Base-by-base conservation (phyloP, 2,888 invertebrate species). In the Lucinisca nassula region DNA sequence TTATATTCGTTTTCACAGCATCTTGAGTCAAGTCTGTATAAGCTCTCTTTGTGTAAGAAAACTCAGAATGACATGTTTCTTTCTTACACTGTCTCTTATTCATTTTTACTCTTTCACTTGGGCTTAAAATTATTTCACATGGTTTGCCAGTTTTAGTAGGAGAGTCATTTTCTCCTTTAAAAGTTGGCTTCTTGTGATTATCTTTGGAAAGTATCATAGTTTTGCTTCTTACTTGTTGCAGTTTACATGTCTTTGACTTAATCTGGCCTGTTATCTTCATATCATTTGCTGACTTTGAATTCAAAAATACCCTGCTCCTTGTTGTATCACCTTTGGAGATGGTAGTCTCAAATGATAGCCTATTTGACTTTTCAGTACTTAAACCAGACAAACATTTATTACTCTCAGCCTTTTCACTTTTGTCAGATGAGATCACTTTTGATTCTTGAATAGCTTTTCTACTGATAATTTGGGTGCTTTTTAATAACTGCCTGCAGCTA, bases 21-120 rank as follows among this genome's bases (percentile, higher is more conserved):
- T n/a, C n/a, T n/a, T n/a, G n/a, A n/a, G n/a, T n/a, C n/a, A n/a
- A n/a, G n/a, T n/a, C n/a, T n/a, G n/a, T n/a, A n/a, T n/a, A n/a
- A n/a, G n/a, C n/a, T n/a, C n/a, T n/a, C n/a, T n/a, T n/a, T n/a
- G n/a, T n/a, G n/a, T n/a, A n/a, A n/a, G 67, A 21, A 32, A 67
- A 10, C 35, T 35, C 67, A 35, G 14, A 58, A 27, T 58, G 1
- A 14, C 27, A 67, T 35, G 67, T 67, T 32, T 81, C 87, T 58
- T 82, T 87, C 30, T 85, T 90, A 76, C 90, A 90, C 40, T 82
- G 87, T 77, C 90, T 80, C 61, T 82, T 90, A 67, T 90, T 90
- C 83, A 87, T 87, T 77, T 90, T 90, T n/a, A 90, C 90, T 77
- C 87, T 83, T 74, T 90, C 90, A 79, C 90, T 80, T 27, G 90